phyloP scores from a whole-genome alignment of 2,888 invertebrate species.

The Stenoptilia bipunctidactyla region DNA sequence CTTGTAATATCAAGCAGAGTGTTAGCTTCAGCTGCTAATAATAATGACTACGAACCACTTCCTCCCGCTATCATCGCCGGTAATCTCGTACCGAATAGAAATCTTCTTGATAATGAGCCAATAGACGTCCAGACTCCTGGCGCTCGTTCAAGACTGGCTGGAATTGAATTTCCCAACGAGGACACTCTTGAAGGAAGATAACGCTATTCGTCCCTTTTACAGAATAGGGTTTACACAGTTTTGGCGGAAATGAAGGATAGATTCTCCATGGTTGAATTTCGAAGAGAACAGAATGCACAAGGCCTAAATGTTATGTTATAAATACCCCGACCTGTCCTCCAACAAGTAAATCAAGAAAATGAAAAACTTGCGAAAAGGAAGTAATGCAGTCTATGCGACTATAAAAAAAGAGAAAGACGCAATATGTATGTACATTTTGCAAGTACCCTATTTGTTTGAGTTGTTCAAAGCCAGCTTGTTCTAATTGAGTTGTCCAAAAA shows the following conservation, averaged over 20 bases:
- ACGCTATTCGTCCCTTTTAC: background rate
- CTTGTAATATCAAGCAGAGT: constrained; percentile 6
- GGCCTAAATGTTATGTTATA: too few species aligned
- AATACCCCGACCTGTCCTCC: too few species aligned
- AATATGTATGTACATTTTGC: too few species aligned
- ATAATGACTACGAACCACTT: background rate
- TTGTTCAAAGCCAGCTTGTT: too few species aligned
- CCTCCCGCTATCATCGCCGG: background rate
- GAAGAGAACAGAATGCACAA: background rate
- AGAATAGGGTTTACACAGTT: constrained; percentile 2
- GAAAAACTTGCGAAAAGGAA: too few species aligned
- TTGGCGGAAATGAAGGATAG: constrained; percentile 6
- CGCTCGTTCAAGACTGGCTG: background rate
- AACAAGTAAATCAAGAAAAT: too few species aligned
- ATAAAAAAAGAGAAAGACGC: too few species aligned
- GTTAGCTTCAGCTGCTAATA: background rate
- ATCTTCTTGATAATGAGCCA: background rate
- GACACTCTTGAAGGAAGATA: constrained; percentile 4
- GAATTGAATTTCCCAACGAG: constrained; percentile 3
- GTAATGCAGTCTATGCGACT: too few species aligned
- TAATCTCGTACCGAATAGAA: background rate
- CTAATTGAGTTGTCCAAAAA: too few species aligned
- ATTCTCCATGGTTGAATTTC: constrained; percentile 1
- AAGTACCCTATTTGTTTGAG: too few species aligned
- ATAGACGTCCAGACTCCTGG: background rate